These are phyloP conservation scores for Calliopum simillimum DNA, from an alignment of 2,888 invertebrate species.

Conservation along the genomic window DNA sequence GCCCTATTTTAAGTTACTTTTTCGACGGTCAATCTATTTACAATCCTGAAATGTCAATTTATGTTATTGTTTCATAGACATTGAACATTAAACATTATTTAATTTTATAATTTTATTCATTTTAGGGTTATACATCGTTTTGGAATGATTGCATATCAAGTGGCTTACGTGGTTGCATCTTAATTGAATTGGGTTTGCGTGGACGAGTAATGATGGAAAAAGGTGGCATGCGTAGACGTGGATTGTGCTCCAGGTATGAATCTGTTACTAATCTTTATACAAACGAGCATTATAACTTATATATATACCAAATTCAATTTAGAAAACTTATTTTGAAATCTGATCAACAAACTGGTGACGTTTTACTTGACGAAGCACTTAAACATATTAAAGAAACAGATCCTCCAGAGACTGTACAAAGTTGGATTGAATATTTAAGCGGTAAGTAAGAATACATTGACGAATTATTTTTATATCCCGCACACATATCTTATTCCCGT, in stretches of 20 bases:
- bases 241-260: constrained; percentile 83
- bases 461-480: background rate
- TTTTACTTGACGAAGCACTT: constrained; percentile 91
- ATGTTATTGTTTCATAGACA: too few species aligned
- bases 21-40: too few species aligned
- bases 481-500: too few species aligned
- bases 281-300: background rate
- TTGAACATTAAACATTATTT: too few species aligned
- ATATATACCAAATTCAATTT: constrained; percentile 49
- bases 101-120: background rate
- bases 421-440: constrained; percentile 99
- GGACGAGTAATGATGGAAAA: constrained; percentile 96
- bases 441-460: constrained; percentile 71
- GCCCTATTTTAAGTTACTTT: too few species aligned
- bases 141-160: constrained; percentile 99
- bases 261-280: background rate
- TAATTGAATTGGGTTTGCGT: constrained; percentile 95
- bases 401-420: constrained; percentile 96
- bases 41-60: too few species aligned
- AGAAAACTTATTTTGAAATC: constrained; percentile 83
- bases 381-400: constrained; percentile 99
- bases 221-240: constrained; percentile 95
- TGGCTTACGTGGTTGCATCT: constrained; percentile 96
- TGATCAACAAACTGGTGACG: constrained; percentile 97
- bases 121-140: constrained; percentile 97